These are phyloP conservation scores for Lasioglossum vierecki DNA, from an alignment of 2,888 invertebrate genomes.

Conservation along the genomic window DNA sequence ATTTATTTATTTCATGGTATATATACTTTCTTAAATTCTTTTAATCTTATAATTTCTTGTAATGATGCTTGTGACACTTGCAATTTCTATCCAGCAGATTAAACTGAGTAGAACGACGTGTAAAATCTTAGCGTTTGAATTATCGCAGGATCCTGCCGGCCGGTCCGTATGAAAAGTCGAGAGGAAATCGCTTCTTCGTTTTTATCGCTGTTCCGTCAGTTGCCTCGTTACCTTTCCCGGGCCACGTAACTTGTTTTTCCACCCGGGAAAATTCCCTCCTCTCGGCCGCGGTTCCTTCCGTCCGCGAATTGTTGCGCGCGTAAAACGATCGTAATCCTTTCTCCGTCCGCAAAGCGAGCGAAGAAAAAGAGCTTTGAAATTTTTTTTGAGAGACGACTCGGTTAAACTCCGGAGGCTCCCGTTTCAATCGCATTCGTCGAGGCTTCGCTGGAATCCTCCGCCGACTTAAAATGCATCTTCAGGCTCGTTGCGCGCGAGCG, in stretches of 20 bases:
- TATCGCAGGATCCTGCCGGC: background rate
- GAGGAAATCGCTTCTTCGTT: background rate
- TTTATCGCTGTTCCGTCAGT: background rate
- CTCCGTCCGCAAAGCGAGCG: background rate
- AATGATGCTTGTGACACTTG: no score
- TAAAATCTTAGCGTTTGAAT: background rate
- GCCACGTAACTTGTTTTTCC: background rate
- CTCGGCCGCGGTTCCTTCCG: background rate
- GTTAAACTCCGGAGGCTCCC: background rate
- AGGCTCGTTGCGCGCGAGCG: background rate
- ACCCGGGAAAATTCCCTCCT: background rate
- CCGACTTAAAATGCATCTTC: background rate
- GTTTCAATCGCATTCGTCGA: background rate
- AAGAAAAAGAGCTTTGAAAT: background rate
- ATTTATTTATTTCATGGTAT: no score
- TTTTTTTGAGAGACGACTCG: slow-evolving; percentile 1
- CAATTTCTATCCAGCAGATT: no score
- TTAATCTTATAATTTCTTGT: no score
- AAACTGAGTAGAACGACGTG: background rate
- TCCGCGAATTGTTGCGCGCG: slow-evolving; percentile 3
- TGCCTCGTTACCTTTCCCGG: background rate
- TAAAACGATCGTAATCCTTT: slow-evolving; percentile 1
- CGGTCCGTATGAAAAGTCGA: background rate
- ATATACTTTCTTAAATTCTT: no score
- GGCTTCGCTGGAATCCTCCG: background rate